Conservation (phyloP, 1,140 invertebrate species). For the Bombus superbus region DNA sequence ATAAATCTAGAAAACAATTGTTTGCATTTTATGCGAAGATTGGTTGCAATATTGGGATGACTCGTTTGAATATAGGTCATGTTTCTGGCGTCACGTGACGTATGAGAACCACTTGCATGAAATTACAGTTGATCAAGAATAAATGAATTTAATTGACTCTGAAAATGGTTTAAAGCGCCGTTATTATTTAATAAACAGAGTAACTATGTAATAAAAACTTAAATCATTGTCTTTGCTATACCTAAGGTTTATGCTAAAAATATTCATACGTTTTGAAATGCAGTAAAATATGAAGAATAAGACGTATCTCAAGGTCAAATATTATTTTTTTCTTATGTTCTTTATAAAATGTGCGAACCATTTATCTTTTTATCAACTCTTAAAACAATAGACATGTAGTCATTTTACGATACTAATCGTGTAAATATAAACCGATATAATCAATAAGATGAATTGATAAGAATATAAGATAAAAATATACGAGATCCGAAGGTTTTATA, state of each 20-base stretch:
- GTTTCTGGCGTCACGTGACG: too few relatives aligned
- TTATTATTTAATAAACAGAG: neutral
- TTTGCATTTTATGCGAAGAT: neutral
- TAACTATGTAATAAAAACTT: neutral
- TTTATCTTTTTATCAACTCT: neutral
- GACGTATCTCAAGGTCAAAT: too few relatives aligned
- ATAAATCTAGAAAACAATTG: neutral
- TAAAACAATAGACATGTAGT: neutral
- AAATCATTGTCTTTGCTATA: too few relatives aligned
- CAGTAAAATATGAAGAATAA: too few relatives aligned
- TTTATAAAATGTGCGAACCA: neutral
- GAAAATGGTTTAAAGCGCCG: neutral
- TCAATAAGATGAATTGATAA: neutral
- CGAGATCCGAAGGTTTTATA: neutral
- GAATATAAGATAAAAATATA: neutral
- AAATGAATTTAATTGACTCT: slow-evolving; percentile 13
- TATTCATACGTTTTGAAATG: too few relatives aligned
- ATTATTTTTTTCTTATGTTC: neutral
- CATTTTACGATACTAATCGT: too few relatives aligned
- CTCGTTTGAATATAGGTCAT: neutral
- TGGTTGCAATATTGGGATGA: neutral
- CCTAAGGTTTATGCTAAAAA: too few relatives aligned
- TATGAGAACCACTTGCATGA: neutral
- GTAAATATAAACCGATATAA: neutral
- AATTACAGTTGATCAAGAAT: slow-evolving; percentile 4